These are phyloP conservation scores for Xanthia togata DNA, from an alignment of 2,888 invertebrate species.

Conservation along the genomic window DNA sequence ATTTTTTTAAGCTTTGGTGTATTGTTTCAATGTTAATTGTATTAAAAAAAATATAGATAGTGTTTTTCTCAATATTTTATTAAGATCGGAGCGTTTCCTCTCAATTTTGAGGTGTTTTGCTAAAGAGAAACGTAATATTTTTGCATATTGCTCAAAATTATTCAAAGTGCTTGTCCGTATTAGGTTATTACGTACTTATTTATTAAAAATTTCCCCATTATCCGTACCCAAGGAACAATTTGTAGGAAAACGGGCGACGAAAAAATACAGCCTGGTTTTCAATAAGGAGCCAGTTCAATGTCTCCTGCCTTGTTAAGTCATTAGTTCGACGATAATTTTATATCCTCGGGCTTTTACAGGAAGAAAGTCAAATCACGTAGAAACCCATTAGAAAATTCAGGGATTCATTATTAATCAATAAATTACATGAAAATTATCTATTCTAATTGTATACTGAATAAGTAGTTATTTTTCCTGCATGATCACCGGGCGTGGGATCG, in stretches of 20 bases:
- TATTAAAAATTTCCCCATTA: slow-evolving; percentile 45
- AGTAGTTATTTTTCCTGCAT: slow-evolving; percentile 28
- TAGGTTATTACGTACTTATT: slow-evolving; percentile 49
- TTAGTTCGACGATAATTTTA: slow-evolving; percentile 51
- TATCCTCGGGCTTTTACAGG: slow-evolving; percentile 42
- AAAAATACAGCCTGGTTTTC: slow-evolving; percentile 14
- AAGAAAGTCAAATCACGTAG: slow-evolving; percentile 15
- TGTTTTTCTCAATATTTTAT: not conserved
- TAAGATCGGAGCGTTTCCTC: not conserved
- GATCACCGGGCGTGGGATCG: slow-evolving; percentile 15
- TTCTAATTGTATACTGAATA: slow-evolving; percentile 39
- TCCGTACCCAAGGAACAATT: slow-evolving; percentile 12
- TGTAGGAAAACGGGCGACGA: slow-evolving; percentile 4
- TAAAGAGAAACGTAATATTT: not conserved
- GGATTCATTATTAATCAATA: slow-evolving; percentile 22
- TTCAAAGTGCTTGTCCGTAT: not conserved
- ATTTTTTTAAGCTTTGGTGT: slow-evolving; percentile 1
- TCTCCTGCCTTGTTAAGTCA: slow-evolving; percentile 46
- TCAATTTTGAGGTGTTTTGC: not conserved
- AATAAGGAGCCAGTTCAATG: slow-evolving; percentile 15
- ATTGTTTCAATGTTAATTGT: not conserved
- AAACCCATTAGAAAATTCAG: slow-evolving; percentile 19
- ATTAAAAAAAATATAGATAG: not conserved
- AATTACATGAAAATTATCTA: slow-evolving; percentile 25
- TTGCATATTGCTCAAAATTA: not conserved